Evolutionary conservation across 2,888 invertebrate genomes (phyloP), one percentile per base, ranked within the genome.

Genomic region (Mylabris sibirica): DNA sequence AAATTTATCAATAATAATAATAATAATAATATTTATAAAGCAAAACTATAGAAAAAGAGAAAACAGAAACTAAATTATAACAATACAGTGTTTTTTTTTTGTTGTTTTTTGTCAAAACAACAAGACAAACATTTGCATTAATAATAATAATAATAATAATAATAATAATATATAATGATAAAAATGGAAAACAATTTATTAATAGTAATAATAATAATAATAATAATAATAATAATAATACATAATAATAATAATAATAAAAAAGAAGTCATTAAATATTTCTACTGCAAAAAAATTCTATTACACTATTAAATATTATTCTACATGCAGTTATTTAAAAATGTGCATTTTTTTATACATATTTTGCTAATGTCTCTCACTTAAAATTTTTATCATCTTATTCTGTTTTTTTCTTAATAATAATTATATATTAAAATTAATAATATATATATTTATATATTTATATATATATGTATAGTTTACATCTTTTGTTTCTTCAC

Each of bases 1-100:
- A 88, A 89, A 89, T 79, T 80, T 80, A 79, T 77, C 74, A 75
- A 77, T 73, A 74, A 72, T 72, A 38, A 88, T 72, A 38, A 88
- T 88, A 88, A 88, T 88, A 82, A 81, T 80, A 83, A 65, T 65
- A 22, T 70, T 61, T 70, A 70, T 67, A 70, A 70, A 67, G 65
- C 65, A 67, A 60, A 67, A 64, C 65, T 63, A 62, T 49, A 82
- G 79, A 82, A 80, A 82, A 83, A 82, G 79, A 82, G 80, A 82
- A 83, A 80, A 72, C 82, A 78, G 80, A 67, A 67, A 68, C 35
- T 30, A 59, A 64, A 34, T 77, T 79, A 80, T 81, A 80, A 79
- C 74, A 77, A 73, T 68, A 74, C 74, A 75, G 20, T 67, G n/a
- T n/a, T n/a, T n/a, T n/a, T n/a, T 57, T 63, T 12, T 64, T 59